A percentile compares a stretch with the other conserved stretches of the same genome.
phyloP scores from a whole-genome alignment of 2,797 vertebrate genomes.

The Gallirallus australis region DNA sequence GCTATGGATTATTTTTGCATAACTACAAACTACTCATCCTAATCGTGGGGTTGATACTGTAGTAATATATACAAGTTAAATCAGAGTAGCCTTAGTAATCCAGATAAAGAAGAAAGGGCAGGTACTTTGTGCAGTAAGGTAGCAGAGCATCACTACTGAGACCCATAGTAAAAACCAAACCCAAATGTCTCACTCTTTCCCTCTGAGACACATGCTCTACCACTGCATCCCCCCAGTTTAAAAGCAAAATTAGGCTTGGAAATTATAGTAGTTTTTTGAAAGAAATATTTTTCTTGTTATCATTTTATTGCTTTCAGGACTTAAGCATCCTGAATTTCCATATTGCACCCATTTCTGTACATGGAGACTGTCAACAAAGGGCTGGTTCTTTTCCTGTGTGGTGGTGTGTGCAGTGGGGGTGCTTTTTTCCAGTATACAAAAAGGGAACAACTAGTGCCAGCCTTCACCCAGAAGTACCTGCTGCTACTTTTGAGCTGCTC shows the following conservation, averaged over 20 bases:
- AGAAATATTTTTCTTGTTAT: neutral
- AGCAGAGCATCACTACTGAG: neutral
- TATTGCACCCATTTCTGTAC: neutral
- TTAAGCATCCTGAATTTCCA: neutral
- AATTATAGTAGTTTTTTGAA: neutral
- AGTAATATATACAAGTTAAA: neutral
- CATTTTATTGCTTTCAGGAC: neutral
- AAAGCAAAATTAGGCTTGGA: neutral
- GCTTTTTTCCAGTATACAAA: neutral
- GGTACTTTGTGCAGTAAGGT: neutral
- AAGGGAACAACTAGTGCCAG: neutral
- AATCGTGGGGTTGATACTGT: neutral
- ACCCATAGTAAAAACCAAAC: fast-evolving
- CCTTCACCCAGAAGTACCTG: neutral
- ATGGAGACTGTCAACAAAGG: neutral
- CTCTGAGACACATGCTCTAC: neutral
- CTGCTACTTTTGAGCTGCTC: neutral
- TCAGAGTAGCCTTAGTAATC: neutral
- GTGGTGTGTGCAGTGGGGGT: neutral
- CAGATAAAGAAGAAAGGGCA: neutral
- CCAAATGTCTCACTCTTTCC: neutral
- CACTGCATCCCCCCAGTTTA: neutral
- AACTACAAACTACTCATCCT: neutral
- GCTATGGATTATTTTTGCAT: neutral
- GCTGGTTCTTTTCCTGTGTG: neutral